Percentiles rank a stretch among this genome's conserved stretches.
Evolutionary conservation across 2,888 invertebrate species (phyloP).

Genomic region (Nephrocerus scutellatus): DNA sequence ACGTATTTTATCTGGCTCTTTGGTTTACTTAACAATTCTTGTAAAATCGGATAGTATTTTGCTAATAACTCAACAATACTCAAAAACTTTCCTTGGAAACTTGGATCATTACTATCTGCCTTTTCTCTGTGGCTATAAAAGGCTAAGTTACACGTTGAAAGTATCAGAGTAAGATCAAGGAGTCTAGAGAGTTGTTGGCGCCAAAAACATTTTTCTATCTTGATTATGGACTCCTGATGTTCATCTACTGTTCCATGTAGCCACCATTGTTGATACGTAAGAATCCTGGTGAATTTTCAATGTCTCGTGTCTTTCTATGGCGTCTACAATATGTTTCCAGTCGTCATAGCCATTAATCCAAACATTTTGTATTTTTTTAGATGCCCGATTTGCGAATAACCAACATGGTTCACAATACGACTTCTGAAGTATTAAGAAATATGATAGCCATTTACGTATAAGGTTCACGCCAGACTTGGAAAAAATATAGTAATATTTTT

Average conservation of each 20-base stretch:
- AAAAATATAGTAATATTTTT: no score
- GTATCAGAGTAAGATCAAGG: constrained; percentile 16
- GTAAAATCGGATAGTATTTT: no score
- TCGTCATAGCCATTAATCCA: no score
- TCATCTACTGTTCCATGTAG: constrained; percentile 13
- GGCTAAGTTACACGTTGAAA: constrained; percentile 15
- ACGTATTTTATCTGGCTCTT: constrained; percentile 9
- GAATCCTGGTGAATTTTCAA: constrained; percentile 12
- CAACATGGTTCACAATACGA: no score
- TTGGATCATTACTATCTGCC: constrained; percentile 6
- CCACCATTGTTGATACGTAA: constrained; percentile 10
- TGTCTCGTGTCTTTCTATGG: constrained; percentile 13
- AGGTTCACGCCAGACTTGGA: no score
- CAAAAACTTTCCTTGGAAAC: constrained; percentile 9
- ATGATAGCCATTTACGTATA: no score
- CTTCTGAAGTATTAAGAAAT: no score
- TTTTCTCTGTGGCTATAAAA: constrained; percentile 13
- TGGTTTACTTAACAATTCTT: constrained; percentile 12
- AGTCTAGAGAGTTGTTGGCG: constrained; percentile 11
- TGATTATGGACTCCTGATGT: constrained; percentile 12
- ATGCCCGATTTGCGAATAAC: no score
- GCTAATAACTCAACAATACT: no score
- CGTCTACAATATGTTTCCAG: constrained; percentile 9
- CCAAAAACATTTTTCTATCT: constrained; percentile 13
- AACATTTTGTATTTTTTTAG: no score